Conservation (phyloP, 2,888 invertebrate genomes). For the Mycalesis mineus region DNA sequence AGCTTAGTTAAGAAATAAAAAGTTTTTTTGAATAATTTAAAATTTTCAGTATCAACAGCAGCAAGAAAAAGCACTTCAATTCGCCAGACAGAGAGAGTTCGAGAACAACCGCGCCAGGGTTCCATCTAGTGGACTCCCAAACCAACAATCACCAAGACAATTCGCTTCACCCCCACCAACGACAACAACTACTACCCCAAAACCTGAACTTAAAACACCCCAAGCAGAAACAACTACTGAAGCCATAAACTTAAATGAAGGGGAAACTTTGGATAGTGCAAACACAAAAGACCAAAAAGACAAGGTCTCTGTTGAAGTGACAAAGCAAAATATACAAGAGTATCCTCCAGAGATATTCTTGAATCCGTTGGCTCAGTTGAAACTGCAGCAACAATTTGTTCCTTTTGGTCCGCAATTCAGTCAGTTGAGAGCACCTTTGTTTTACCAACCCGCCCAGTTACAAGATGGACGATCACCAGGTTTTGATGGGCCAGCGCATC, state of each 20-base stretch:
- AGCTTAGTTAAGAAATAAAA: too few relatives aligned
- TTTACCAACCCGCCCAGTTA: constrained; percentile 41
- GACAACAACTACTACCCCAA: constrained; percentile 42
- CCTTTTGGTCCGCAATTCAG: constrained; percentile 47
- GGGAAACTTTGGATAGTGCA: constrained; percentile 45
- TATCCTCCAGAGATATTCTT: constrained; percentile 64
- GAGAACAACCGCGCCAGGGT: constrained; percentile 38
- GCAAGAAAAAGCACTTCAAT: constrained; percentile 56
- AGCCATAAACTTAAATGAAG: constrained; percentile 46
- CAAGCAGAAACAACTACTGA: constrained; percentile 48
- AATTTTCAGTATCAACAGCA: constrained; percentile 55
- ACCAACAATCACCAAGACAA: constrained; percentile 49
- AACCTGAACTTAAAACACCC: constrained; percentile 37
- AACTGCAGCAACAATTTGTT: constrained; percentile 54
- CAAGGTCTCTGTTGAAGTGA: constrained; percentile 59
- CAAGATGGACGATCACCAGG: constrained; percentile 47
- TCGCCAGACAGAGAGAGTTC: constrained; percentile 56
- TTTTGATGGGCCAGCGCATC: constrained; percentile 59
- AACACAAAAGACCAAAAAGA: constrained; percentile 38
- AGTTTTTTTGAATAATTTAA: neutral
- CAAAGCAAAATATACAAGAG: constrained; percentile 63
- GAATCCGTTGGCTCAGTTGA: constrained; percentile 57
- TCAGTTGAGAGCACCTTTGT: constrained; percentile 48
- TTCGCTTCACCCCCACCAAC: constrained; percentile 44
- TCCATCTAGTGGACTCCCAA: constrained; percentile 40